Evolutionary conservation across 2,888 invertebrate genomes (phyloP).

Genomic region (Spisula solida): DNA sequence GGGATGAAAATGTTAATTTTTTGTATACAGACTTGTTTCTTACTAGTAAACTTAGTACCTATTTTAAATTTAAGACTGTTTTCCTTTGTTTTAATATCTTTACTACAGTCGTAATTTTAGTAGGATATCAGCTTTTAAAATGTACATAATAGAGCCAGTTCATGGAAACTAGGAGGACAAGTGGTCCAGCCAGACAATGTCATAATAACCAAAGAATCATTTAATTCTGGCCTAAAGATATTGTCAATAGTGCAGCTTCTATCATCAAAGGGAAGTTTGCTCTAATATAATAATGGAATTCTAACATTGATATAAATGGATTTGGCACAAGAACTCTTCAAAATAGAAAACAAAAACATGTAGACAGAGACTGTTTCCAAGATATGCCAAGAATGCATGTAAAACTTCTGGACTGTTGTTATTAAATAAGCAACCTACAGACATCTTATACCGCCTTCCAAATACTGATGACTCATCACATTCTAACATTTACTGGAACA

Average conservation of each 20-base stretch:
- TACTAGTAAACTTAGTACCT: no score
- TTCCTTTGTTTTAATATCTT: no score
- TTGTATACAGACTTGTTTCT: no score
- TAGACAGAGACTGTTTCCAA: not conserved
- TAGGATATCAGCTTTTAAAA: no score
- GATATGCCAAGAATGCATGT: constrained; percentile 11
- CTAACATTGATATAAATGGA: not conserved
- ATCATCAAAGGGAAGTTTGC: not conserved
- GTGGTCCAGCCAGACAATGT: no score
- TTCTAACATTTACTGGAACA: constrained; percentile 7
- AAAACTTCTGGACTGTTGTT: not conserved
- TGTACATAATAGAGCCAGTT: no score
- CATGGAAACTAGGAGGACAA: no score
- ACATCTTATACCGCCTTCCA: not conserved
- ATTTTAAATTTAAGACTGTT: no score
- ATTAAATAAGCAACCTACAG: not conserved
- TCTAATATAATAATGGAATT: not conserved
- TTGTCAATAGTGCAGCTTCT: not conserved
- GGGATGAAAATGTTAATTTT: no score
- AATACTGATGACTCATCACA: constrained; percentile 7
- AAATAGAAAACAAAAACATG: not conserved
- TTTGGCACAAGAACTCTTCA: not conserved
- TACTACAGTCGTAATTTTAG: no score
- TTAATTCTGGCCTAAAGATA: no score
- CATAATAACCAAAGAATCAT: no score